These are phyloP conservation scores for Hylaeus volcanicus DNA, from an alignment of 1,140 invertebrate species.

Conservation along the genomic window DNA sequence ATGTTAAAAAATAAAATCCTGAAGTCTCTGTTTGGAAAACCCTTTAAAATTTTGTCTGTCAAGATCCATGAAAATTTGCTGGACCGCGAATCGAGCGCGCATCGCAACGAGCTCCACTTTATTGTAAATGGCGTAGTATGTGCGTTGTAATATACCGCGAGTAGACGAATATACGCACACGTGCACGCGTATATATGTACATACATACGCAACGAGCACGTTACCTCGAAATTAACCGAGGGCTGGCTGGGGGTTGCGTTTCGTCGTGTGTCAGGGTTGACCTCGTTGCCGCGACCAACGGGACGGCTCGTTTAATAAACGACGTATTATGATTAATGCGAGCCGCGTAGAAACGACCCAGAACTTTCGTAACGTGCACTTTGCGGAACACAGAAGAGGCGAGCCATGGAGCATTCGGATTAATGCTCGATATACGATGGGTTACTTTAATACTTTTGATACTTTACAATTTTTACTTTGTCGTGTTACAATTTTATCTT, in stretches of 20 bases:
- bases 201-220: neutral
- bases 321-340: conserved; percentile 52
- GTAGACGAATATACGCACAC: neutral
- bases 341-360: conserved; percentile 17
- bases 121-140: conserved; percentile 26
- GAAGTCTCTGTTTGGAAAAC: too few species aligned
- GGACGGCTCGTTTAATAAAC: conserved; percentile 44
- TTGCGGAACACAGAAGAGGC: conserved; percentile 3
- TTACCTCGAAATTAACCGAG: conserved; percentile 43
- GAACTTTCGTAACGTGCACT: conserved; percentile 9
- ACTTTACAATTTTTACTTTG: too few species aligned
- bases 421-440: conserved; percentile 2
- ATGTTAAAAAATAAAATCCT: too few species aligned
- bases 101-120: neutral
- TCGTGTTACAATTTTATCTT: too few species aligned
- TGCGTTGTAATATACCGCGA: conserved; percentile 19
- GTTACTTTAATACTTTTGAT: too few species aligned
- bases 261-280: conserved; percentile 19
- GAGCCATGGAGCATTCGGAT: neutral
- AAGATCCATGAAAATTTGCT: neutral
- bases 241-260: conserved; percentile 26
- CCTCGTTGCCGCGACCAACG: conserved; percentile 39
- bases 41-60: neutral
- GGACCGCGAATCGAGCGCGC: neutral
- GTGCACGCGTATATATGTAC: neutral